A percentile compares a stretch with the other conserved stretches of the same genome.
Conservation (phyloP, 1,140 invertebrate genomes). For the Apis florea region DNA sequence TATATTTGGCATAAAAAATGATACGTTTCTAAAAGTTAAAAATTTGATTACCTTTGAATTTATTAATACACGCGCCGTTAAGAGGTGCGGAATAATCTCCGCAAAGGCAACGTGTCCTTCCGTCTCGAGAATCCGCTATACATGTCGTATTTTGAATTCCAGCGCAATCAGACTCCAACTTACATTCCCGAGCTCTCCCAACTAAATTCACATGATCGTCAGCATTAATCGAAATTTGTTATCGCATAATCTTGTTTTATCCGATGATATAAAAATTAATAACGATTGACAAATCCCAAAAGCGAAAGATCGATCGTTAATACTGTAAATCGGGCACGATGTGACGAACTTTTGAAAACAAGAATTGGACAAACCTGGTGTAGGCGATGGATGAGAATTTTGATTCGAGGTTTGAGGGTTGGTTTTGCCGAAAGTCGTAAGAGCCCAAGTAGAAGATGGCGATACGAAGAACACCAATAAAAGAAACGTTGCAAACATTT, state of each 20-base stretch:
- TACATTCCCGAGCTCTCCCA: slow-evolving; percentile 83
- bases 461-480: slow-evolving; percentile 71
- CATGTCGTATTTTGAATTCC: slow-evolving; percentile 85
- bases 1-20: too few relatives aligned
- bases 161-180: slow-evolving; percentile 82
- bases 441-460: slow-evolving; percentile 80
- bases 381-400: slow-evolving; percentile 80
- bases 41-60: slow-evolving; percentile 79
- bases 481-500: slow-evolving; percentile 60
- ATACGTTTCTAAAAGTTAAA: too few relatives aligned
- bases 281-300: too few relatives aligned
- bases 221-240: too few relatives aligned
- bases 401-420: slow-evolving; percentile 80
- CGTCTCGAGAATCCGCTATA: slow-evolving; percentile 82
- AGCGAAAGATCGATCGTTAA: too few relatives aligned
- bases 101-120: slow-evolving; percentile 83
- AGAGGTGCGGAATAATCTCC: slow-evolving; percentile 84
- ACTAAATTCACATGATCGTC: slow-evolving; percentile 63
- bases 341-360: too few relatives aligned
- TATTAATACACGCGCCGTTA: slow-evolving; percentile 83
- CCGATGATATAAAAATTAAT: too few relatives aligned
- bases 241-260: too few relatives aligned
- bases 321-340: too few relatives aligned
- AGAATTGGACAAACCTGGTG: slow-evolving; percentile 76
- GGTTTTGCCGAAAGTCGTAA: slow-evolving; percentile 86